Base-by-base conservation (phyloP, 1,140 invertebrate species). In the Drosophila ananassae region DNA sequence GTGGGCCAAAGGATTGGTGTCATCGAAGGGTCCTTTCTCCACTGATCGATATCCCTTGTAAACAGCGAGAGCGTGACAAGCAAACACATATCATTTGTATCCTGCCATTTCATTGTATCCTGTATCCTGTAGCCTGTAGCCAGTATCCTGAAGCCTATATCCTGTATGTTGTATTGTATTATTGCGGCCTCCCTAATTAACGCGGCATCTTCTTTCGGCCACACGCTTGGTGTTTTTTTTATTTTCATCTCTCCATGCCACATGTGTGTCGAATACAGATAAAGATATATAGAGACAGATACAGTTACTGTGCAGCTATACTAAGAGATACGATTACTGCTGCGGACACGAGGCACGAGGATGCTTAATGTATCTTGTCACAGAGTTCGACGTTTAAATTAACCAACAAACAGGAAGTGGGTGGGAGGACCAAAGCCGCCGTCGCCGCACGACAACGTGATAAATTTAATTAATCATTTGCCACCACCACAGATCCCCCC, bases 391-490 rank as follows among this genome's bases (percentile, higher is more conserved):
- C 74, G 66, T 83, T 87, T 89, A 87, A 87, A 87, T 87, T 87
- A 89, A 79, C 74, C 73, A 76, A 76, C 71, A 83, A 37, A 74
- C 71, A 78, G 57, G 25, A 56, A 30, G 41, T 60, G 56, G 59
- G 46, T 34, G 76, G 51, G 77, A 54, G 50, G 13, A 30, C 46
- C 56, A 47, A 47, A 54, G 54, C 76, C 48, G 47, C 79, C 64
- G 58, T 50, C 48, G 44, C 79, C 64, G 58, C 57, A 77, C 44
- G 61, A 76, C 78, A 89, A 82, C 67, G 76, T 87, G 83, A 87
- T 87, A 89, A 89, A 87, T 87, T 87, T 89, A 87, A 87, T 87
- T 87, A 87, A 87, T 87, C 82, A 87, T 87, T 89, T 68, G 59
- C 50, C 47, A 7, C 24, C 25, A 8, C 7, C 25, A 21, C 10